Evolutionary conservation across 2,113 vertebrate genomes (phyloP), one percentile per base, ranked within the genome.

Genomic region (Clarias batrachus): DNA sequence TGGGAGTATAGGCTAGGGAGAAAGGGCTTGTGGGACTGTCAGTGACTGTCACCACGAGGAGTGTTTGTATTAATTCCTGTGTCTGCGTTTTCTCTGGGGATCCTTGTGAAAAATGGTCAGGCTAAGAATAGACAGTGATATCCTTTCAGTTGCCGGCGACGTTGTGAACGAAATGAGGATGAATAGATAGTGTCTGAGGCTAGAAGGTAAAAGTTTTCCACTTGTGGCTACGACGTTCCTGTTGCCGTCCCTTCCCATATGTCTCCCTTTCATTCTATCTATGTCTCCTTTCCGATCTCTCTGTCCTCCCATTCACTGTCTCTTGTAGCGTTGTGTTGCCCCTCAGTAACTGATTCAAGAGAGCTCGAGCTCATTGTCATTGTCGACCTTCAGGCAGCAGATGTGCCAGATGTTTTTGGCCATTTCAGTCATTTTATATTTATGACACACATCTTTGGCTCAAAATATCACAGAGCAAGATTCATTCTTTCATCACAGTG

Each of bases 41-140:
- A 92, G 92, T 91, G 94, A 94, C 95, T 93, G 93, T 94, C 94
- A 95, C 93, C 90, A 89, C 52, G 89, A 90, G 88, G 89, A 27
- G 81, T 85, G 87, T 81, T 91, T 89, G 90, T 93, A 93, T 94
- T 95, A 91, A 94, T 94, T 94, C 93, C 89, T 56, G 68, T 70
- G 33, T 87, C 89, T 88, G 86, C 52, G 83, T 85, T 90, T 90
- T 87, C 79, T 89, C 83, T 81, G 57, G 90, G 90, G 93, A 91
- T 81, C 1, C 23, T 86, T 84, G 90, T 91, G 93, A 93, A 89
- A 94, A 91, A 92, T 90, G 83, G 82, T 82, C 86, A 66, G 59
- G 63, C 92, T 93, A 92, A 91, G 91, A 94, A 93, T 92, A 94
- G 87, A 87, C 76, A 33, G 70, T 12, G 65, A 81, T 86, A 70